These are phyloP conservation scores for Agriopis aurantiaria DNA, from an alignment of 2,888 invertebrate species.

Conservation along the genomic window DNA sequence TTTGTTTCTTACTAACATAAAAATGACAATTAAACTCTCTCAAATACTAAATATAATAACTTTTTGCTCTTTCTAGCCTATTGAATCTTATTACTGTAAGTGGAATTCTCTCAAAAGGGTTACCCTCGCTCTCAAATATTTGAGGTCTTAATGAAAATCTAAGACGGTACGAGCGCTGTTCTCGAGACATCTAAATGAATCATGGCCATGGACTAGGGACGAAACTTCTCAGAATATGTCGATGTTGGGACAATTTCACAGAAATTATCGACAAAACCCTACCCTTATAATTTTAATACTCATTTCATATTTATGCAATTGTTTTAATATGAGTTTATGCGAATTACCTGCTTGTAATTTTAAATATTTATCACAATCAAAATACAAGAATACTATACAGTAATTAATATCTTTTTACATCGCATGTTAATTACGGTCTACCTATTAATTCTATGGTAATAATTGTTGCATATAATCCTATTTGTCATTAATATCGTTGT, in stretches of 20 bases:
- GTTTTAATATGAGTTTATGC: no score
- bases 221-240: conserved; percentile 17
- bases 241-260: not conserved
- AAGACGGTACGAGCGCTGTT: conserved; percentile 70
- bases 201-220: conserved; percentile 63
- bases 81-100: conserved; percentile 47
- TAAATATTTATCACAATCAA: no score
- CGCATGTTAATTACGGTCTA: no score
- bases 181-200: conserved; percentile 78
- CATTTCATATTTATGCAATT: not conserved
- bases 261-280: not conserved
- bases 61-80: conserved; percentile 46
- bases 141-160: conserved; percentile 81
- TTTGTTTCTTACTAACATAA: conserved; percentile 10
- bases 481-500: conserved; percentile 4
- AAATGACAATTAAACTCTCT: conserved; percentile 23
- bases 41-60: conserved; percentile 37
- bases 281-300: not conserved
- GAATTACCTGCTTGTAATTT: no score
- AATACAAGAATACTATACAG: no score
- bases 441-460: no score
- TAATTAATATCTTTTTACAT: no score
- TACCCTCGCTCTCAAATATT: conserved; percentile 71
- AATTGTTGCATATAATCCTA: not conserved
- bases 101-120: conserved; percentile 46